phyloP scores from a whole-genome alignment of 2,888 invertebrate genomes.

The Hofmannophila pseudospretella region DNA sequence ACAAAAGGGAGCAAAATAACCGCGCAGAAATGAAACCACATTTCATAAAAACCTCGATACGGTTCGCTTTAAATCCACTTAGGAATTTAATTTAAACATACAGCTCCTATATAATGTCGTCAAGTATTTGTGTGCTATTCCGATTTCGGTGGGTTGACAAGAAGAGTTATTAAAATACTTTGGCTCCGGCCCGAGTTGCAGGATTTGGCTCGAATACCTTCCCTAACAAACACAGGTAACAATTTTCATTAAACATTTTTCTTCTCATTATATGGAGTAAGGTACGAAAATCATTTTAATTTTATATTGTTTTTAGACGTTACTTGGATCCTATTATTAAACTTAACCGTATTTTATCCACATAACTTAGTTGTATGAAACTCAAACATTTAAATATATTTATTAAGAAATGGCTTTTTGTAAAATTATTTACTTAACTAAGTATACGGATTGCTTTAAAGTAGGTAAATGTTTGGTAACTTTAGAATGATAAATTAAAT shows the following conservation, averaged over 20 bases:
- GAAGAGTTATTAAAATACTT: slow-evolving; percentile 56
- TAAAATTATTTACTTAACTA: no score
- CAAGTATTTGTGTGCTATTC: slow-evolving; percentile 19
- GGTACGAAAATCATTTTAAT: no score
- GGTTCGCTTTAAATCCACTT: slow-evolving; percentile 4
- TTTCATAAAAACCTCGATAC: slow-evolving; percentile 15
- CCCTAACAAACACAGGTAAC: slow-evolving; percentile 26
- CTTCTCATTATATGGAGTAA: slow-evolving; percentile 15
- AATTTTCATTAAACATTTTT: slow-evolving; percentile 45
- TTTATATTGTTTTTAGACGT: no score
- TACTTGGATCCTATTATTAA: no score
- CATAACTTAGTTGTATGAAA: no score
- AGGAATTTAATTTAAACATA: slow-evolving; percentile 35
- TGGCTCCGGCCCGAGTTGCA: slow-evolving; percentile 18
- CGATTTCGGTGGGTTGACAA: slow-evolving; percentile 25
- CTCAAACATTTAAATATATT: no score
- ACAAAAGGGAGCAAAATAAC: no score
- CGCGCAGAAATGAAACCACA: slow-evolving; percentile 1
- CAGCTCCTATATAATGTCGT: background rate
- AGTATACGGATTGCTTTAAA: no score
- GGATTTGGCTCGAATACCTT: slow-evolving; percentile 20
- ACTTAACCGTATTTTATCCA: no score
- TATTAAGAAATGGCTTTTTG: no score
- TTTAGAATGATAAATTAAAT: no score
- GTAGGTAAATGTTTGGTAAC: no score